Evolutionary conservation across 1,140 invertebrate genomes (phyloP), one percentile per base, ranked within the genome.

Genomic region (Hyles euphorbiae): DNA sequence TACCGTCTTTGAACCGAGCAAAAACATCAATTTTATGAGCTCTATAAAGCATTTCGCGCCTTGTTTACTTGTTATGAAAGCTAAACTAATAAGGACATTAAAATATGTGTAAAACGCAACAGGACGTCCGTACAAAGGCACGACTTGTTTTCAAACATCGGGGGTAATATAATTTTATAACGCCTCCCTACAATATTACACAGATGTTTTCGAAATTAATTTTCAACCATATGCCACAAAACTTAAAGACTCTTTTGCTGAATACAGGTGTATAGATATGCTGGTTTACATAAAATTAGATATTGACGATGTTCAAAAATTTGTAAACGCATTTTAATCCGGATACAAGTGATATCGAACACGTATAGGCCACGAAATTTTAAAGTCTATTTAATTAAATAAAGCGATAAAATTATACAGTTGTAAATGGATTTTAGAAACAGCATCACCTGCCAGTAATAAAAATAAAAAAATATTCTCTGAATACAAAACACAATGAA

Each of bases 61-160:
- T 50, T 72, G 68, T 81, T 81, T 76, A 80, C 72, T 72, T 78
- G 68, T 76, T 75, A 63, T 63, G 69, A 81, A 78, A 75, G 60
- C 65, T 68, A 68, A 76, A 73, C 71, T 78, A 82, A 81, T 82
- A 76, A 76, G 72, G 70, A 63, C 61, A 76, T 78, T 80, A 85
- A 80, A 80, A 72, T 79, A 76, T 61, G 72, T 73, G 67, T 73
- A 67, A 65, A 51, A 61, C 73, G 47, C 70, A 61, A 73, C 70
- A 70, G 68, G 72, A 65, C 62, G 66, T 68, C 65, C 62, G 61
- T 60, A 75, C 62, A 74, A 79, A 73, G 63, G 61, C 60, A 68
- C 70, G 70, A 74, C 72, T 71, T 79, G 73, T 78, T 79, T 76
- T 68, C 74, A 77, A 80, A 78, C 67, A 77, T 59, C 60, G 50